Evolutionary conservation across 2,113 vertebrate species (phyloP).

Genomic region (Macquaria ambigua): DNA sequence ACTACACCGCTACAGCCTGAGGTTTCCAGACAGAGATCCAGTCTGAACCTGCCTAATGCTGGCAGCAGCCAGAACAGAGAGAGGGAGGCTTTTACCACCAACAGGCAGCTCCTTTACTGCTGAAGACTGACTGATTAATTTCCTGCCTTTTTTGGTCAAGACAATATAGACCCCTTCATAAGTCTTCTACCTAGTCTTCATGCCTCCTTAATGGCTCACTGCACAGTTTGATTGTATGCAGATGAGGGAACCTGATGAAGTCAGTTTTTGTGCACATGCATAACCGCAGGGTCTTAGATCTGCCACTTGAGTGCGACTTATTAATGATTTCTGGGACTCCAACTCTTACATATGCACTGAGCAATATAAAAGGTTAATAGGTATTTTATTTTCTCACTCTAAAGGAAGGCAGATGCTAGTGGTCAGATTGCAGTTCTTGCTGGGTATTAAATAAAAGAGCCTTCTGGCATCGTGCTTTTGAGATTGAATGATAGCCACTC

Average conservation of each 20-base stretch:
- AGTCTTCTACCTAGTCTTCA: slow-evolving; percentile 47
- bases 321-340: slow-evolving; percentile 77
- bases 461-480: slow-evolving; percentile 36
- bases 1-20: slow-evolving; percentile 24
- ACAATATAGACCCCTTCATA: slow-evolving; percentile 59
- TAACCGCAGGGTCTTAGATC: slow-evolving; percentile 69
- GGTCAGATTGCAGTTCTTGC: slow-evolving; percentile 34
- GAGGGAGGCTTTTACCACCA: slow-evolving; percentile 32
- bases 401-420: slow-evolving; percentile 20
- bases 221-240: slow-evolving; percentile 83
- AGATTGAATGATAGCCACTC: slow-evolving; percentile 42
- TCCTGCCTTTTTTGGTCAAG: slow-evolving; percentile 66
- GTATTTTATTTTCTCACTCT: slow-evolving; percentile 57
- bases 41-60: slow-evolving; percentile 30
- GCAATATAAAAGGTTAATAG: slow-evolving; percentile 76
- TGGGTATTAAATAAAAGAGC: slow-evolving; percentile 54
- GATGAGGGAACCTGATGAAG: slow-evolving; percentile 77
- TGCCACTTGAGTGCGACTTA: slow-evolving; percentile 68
- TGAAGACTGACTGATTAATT: slow-evolving; percentile 70
- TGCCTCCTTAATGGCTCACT: slow-evolving; percentile 70
- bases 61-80: slow-evolving; percentile 22
- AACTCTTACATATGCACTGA: slow-evolving; percentile 56
- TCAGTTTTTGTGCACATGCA: slow-evolving; percentile 66
- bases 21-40: slow-evolving; percentile 40
- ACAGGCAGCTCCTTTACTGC: slow-evolving; percentile 41